phyloP scores from a whole-genome alignment of 2,888 invertebrate species.

The Patella ulyssiponensis region DNA sequence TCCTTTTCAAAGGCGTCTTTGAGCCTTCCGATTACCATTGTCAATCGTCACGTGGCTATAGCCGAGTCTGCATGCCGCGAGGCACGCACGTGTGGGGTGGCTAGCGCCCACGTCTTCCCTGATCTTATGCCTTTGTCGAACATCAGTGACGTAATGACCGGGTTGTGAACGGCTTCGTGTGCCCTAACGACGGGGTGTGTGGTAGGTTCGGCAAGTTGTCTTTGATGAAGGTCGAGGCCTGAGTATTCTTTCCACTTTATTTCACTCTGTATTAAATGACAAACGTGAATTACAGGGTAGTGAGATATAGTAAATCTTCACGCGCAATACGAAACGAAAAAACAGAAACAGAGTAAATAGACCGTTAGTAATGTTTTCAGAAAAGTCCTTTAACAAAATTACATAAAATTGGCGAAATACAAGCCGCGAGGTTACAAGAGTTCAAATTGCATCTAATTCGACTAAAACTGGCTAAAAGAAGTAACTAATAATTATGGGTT shows the following conservation, averaged over 20 bases:
- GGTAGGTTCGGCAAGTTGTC: not conserved
- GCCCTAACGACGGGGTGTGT: too few relatives aligned
- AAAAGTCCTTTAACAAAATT: too few relatives aligned
- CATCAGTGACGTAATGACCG: too few relatives aligned
- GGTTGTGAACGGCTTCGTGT: too few relatives aligned
- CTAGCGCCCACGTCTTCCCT: not conserved
- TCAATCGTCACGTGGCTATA: not conserved
- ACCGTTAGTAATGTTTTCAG: not conserved
- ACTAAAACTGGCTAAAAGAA: too few relatives aligned
- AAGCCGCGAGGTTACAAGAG: too few relatives aligned
- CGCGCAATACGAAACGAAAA: not conserved
- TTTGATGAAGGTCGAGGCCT: slow-evolving; percentile 2
- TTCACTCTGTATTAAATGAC: not conserved
- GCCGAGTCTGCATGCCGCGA: not conserved
- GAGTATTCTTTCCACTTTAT: not conserved
- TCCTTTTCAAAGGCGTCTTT: not conserved
- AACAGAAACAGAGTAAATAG: not conserved
- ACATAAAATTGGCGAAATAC: too few relatives aligned
- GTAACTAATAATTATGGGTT: too few relatives aligned
- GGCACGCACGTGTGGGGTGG: slow-evolving; percentile 8
- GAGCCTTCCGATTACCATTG: not conserved
- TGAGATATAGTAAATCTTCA: not conserved
- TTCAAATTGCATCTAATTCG: too few relatives aligned
- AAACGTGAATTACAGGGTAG: not conserved
- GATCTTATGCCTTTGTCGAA: too few relatives aligned